A percentile compares a stretch with the other conserved stretches of the same genome.
phyloP scores from a whole-genome alignment of 1,140 invertebrate species.

The Conus betulinus region DNA sequence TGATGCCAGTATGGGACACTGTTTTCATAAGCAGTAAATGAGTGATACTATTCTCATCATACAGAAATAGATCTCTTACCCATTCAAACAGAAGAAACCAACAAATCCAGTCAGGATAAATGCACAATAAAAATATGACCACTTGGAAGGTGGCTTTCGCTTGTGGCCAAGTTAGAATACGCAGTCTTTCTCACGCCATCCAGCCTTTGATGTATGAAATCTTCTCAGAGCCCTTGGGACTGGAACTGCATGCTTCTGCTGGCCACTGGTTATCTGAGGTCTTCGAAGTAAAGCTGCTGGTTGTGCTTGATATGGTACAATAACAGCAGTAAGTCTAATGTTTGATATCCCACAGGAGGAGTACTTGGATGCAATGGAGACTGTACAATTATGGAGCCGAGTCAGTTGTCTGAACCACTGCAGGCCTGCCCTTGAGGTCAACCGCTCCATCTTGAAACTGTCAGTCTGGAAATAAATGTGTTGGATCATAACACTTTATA shows the following conservation, averaged over 20 bases:
- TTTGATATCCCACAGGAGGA: background rate
- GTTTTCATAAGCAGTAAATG: no score
- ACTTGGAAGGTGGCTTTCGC: slow-evolving; percentile 31
- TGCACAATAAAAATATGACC: slow-evolving; percentile 27
- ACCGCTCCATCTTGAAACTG: background rate
- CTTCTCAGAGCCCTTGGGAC: background rate
- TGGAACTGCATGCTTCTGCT: background rate
- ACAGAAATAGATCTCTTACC: slow-evolving; percentile 35
- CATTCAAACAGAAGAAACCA: slow-evolving; percentile 37
- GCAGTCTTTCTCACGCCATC: background rate
- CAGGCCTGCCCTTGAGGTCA: background rate
- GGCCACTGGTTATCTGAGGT: background rate
- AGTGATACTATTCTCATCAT: background rate
- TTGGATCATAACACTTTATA: no score
- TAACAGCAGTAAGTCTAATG: background rate
- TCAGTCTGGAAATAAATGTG: background rate
- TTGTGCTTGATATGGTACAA: background rate
- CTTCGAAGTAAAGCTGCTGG: background rate
- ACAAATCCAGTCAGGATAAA: slow-evolving; percentile 30
- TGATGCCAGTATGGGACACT: no score
- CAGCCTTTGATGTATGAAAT: slow-evolving; percentile 22
- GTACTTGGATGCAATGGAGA: background rate
- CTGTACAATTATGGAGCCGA: background rate
- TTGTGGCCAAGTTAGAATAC: slow-evolving; percentile 48
- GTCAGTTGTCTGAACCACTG: background rate